phyloP scores from a whole-genome alignment of 2,888 invertebrate species.

The Sipha maydis region DNA sequence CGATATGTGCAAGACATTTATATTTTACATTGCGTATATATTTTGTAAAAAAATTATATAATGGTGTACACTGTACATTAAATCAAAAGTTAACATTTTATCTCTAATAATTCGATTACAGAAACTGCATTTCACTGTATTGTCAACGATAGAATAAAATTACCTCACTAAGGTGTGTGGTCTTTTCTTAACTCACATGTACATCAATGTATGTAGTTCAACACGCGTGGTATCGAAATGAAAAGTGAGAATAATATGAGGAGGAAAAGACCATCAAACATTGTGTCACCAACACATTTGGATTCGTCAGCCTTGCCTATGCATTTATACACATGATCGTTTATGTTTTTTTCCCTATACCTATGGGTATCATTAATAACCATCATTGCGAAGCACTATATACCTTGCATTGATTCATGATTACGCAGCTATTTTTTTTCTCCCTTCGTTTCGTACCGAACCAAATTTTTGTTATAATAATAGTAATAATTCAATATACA shows the following conservation, averaged over 20 bases:
- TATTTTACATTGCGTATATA: no score
- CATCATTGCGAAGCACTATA: constrained; percentile 2
- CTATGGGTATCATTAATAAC: neutral
- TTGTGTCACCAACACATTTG: neutral
- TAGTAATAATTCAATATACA: no score
- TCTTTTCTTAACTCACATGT: no score
- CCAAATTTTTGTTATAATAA: no score
- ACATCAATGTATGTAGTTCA: neutral
- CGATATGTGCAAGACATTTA: no score
- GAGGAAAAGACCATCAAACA: neutral
- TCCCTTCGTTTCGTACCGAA: neutral
- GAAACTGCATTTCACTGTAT: neutral
- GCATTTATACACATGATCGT: no score
- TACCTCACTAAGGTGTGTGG: neutral
- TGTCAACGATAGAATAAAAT: neutral
- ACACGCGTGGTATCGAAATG: neutral
- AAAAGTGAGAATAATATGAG: neutral
- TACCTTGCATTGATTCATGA: constrained; percentile 16
- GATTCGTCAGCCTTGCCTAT: neutral
- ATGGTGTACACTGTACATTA: no score
- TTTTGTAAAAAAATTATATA: no score
- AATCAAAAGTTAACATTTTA: no score
- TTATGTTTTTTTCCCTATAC: neutral
- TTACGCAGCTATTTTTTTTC: constrained; percentile 27
- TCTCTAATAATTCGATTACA: no score